Conservation (phyloP, 2,888 invertebrate genomes). For the Pediacus dermestoides region DNA sequence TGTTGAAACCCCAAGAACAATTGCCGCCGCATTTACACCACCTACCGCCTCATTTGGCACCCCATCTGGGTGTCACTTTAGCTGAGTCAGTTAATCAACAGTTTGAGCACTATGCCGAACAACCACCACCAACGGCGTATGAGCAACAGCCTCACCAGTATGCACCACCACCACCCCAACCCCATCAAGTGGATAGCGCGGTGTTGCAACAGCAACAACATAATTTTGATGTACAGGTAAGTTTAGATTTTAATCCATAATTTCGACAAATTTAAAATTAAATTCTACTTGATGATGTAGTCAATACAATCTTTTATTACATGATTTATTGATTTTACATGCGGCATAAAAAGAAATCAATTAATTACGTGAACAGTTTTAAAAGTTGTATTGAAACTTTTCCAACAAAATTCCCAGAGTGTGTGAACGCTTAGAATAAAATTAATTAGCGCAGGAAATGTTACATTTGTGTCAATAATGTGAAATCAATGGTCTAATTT, state of each 20-base stretch:
- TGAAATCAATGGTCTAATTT: no score
- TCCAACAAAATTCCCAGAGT: no score
- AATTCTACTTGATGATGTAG: no score
- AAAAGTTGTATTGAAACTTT: no score
- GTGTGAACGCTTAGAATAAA: no score
- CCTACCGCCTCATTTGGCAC: slow-evolving; percentile 49
- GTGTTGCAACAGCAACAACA: slow-evolving; percentile 60
- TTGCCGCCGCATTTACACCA: slow-evolving; percentile 48
- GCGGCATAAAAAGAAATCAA: no score
- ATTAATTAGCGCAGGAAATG: no score
- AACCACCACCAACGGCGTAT: slow-evolving; percentile 42
- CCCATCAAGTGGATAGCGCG: slow-evolving; percentile 48
- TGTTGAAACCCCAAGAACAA: slow-evolving; percentile 55
- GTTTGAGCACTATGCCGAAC: slow-evolving; percentile 47
- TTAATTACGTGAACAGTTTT: no score
- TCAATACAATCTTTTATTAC: no score
- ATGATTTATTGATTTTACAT: no score
- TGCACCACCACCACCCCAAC: slow-evolving; percentile 45
- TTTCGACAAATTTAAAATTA: no score
- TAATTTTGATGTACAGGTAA: slow-evolving; percentile 77
- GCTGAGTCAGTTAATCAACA: slow-evolving; percentile 50
- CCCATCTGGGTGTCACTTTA: slow-evolving; percentile 48
- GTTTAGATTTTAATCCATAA: slow-evolving; percentile 33
- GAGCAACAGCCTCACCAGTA: slow-evolving; percentile 46
- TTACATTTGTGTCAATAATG: no score